These are phyloP conservation scores for Aplochiton taeniatus DNA, from an alignment of 2,797 vertebrate genomes.

Conservation along the genomic window DNA sequence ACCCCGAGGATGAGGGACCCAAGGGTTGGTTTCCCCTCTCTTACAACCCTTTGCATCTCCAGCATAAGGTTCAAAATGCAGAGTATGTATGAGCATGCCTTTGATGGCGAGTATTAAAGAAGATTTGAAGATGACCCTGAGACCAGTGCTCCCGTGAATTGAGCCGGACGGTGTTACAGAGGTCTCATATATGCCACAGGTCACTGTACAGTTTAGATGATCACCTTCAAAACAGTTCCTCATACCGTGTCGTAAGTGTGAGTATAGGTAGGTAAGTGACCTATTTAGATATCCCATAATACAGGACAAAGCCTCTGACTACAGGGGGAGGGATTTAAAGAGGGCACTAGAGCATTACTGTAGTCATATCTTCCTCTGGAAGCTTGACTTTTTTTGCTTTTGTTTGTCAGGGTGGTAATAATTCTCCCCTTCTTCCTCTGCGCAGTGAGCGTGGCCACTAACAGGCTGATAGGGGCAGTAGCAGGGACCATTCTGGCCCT, in stretches of 20 bases:
- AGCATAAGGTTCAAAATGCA: slow-evolving; percentile 17
- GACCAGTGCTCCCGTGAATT: neutral
- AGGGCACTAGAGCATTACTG: slow-evolving; percentile 34
- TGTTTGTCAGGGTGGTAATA: slow-evolving; percentile 79
- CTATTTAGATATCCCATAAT: neutral
- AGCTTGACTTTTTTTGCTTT: slow-evolving; percentile 63
- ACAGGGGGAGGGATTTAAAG: slow-evolving; percentile 66
- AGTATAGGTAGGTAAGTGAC: neutral
- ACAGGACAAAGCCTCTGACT: neutral
- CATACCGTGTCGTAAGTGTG: neutral
- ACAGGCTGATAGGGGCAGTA: slow-evolving; percentile 99
- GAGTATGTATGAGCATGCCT: too few relatives aligned
- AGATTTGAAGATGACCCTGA: too few relatives aligned
- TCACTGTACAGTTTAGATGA: slow-evolving; percentile 9
- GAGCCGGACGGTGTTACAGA: slow-evolving; percentile 14
- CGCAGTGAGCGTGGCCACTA: slow-evolving; percentile 98
- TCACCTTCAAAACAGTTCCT: slow-evolving; percentile 30
- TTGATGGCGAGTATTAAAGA: too few relatives aligned
- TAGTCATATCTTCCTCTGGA: slow-evolving; percentile 62
- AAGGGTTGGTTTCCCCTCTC: slow-evolving; percentile 89
- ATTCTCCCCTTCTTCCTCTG: slow-evolving; percentile 90
- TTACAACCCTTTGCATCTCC: slow-evolving; percentile 33
- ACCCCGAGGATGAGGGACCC: slow-evolving; percentile 85
- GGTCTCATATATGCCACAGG: slow-evolving; percentile 21
- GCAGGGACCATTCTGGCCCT: slow-evolving; percentile 99